A percentile compares a stretch with the other conserved stretches of the same genome.
These are phyloP conservation scores for Eupithecia vulgata DNA, from an alignment of 2,888 invertebrate species.

Conservation along the genomic window DNA sequence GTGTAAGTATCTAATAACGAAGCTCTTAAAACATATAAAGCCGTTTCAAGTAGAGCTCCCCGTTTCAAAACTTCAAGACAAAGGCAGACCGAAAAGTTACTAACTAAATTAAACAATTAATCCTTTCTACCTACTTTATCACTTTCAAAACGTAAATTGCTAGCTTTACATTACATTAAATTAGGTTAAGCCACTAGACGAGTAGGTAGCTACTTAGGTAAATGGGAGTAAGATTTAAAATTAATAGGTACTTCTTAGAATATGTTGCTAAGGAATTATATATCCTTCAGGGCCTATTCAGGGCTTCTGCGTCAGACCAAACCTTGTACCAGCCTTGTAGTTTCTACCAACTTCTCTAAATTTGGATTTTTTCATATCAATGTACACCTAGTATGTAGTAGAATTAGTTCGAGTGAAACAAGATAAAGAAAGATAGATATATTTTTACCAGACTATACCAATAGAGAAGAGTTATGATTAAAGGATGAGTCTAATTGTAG, in stretches of 20 bases:
- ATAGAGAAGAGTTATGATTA: too few relatives aligned
- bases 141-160: slow-evolving; percentile 2
- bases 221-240: background rate
- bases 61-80: slow-evolving; percentile 13
- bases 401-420: background rate
- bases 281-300: background rate
- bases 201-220: background rate
- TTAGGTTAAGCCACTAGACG: slow-evolving; percentile 9
- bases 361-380: too few relatives aligned
- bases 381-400: too few relatives aligned
- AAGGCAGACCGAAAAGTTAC: slow-evolving; percentile 10
- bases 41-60: background rate
- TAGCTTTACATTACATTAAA: slow-evolving; percentile 14
- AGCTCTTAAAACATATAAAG: background rate
- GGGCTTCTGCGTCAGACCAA: too few relatives aligned
- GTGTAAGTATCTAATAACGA: background rate
- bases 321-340: background rate
- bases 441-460: too few relatives aligned
- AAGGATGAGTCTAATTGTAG: too few relatives aligned
- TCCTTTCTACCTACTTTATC: slow-evolving; percentile 11
- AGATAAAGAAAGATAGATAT: background rate
- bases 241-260: background rate
- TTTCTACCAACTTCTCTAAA: too few relatives aligned
- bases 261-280: background rate
- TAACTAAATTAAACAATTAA: slow-evolving; percentile 15